Evolutionary conservation across 2,113 vertebrate genomes (phyloP).

Genomic region (Xiphias gladius): DNA sequence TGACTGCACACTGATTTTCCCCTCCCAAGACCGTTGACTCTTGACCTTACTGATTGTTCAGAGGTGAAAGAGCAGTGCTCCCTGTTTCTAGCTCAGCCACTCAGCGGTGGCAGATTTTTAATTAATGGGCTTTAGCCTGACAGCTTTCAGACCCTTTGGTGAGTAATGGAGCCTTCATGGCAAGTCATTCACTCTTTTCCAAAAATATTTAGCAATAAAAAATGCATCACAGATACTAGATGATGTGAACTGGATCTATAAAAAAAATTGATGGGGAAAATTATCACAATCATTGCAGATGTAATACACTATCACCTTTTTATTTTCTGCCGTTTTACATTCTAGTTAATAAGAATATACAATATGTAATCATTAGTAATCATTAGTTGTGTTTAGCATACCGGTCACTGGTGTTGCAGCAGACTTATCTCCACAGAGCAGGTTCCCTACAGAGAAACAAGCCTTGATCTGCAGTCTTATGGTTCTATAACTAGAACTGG

Average conservation of each 20-base stretch:
- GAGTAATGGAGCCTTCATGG: conserved; percentile 62
- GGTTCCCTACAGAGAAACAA: conserved; percentile 43
- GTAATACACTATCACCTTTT: neutral
- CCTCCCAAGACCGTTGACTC: conserved; percentile 57
- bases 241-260: conserved; percentile 11
- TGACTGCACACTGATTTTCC: conserved; percentile 26
- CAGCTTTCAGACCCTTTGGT: conserved; percentile 56
- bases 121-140: conserved; percentile 55
- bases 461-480: conserved; percentile 49
- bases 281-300: neutral
- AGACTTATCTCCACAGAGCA: conserved; percentile 3
- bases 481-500: conserved; percentile 77
- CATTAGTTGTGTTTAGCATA: neutral
- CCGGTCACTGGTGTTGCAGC: conserved; percentile 27
- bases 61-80: conserved; percentile 72
- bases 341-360: neutral
- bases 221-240: neutral
- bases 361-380: conserved; percentile 9
- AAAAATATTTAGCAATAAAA: conserved; percentile 40
- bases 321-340: neutral
- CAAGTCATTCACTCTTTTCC: conserved; percentile 10
- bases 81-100: conserved; percentile 52
- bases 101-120: conserved; percentile 65
- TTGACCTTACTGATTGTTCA: conserved; percentile 78
- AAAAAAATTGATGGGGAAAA: neutral